These are phyloP conservation scores for Leuciscus idus DNA, from an alignment of 2,113 vertebrate genomes.

Conservation along the genomic window DNA sequence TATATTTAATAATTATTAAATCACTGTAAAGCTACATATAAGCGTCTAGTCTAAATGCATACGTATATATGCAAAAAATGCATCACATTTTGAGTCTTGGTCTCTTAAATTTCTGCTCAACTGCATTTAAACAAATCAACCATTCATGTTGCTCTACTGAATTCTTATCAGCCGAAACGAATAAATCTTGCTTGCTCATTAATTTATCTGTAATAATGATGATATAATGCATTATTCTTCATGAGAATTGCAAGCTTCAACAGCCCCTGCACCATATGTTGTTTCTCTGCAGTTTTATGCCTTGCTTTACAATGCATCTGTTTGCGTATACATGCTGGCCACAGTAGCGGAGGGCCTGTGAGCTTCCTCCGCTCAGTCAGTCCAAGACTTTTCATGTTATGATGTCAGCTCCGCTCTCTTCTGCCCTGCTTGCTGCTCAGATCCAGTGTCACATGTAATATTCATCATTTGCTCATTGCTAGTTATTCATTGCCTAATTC, in stretches of 20 bases:
- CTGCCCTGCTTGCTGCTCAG: constrained; percentile 59
- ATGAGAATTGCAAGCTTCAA: neutral
- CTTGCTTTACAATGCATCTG: constrained; percentile 40
- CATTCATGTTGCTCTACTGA: neutral
- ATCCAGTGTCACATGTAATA: constrained; percentile 57
- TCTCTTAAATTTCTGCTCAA: neutral
- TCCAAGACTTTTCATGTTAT: constrained; percentile 58
- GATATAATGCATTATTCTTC: neutral
- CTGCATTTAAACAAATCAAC: constrained; percentile 10
- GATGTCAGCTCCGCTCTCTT: constrained; percentile 55
- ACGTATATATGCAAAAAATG: neutral
- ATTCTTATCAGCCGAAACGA: neutral
- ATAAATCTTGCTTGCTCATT: neutral
- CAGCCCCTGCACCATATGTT: constrained; percentile 25
- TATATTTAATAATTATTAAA: neutral
- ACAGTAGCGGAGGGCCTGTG: constrained; percentile 69
- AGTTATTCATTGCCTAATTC: constrained; percentile 49
- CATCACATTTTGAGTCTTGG: neutral
- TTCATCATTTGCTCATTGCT: constrained; percentile 52
- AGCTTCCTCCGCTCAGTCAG: constrained; percentile 70
- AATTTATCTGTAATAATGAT: neutral
- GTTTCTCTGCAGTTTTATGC: constrained; percentile 18
- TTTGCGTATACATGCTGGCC: constrained; percentile 38
- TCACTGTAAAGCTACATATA: neutral
- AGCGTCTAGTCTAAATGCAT: neutral